Evolutionary conservation across 1,140 invertebrate species (phyloP).

Genomic region (Parasteatoda tepidariorum): DNA sequence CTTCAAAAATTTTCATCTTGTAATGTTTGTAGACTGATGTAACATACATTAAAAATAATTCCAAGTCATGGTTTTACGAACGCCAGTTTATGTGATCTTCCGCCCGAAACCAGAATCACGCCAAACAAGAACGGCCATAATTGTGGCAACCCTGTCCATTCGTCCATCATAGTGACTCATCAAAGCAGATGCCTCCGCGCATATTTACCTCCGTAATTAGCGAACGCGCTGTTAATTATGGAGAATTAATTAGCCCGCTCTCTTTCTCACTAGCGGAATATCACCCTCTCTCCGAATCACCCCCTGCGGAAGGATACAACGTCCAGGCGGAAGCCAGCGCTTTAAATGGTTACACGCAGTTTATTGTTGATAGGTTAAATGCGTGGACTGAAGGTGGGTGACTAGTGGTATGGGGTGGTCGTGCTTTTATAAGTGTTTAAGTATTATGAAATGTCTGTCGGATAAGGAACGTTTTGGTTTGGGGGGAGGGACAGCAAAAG

Average conservation of each 20-base stretch:
- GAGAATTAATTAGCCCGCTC: slow-evolving; percentile 61
- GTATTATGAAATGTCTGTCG: slow-evolving; percentile 49
- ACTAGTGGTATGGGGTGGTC: background rate
- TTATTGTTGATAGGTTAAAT: slow-evolving; percentile 61
- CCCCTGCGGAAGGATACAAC: slow-evolving; percentile 55
- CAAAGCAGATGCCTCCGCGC: slow-evolving; percentile 57
- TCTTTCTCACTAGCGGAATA: slow-evolving; percentile 44
- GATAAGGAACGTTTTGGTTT: no score
- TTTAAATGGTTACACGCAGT: slow-evolving; percentile 57
- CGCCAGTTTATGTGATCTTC: no score
- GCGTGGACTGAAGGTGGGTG: slow-evolving; percentile 7
- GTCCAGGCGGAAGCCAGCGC: slow-evolving; percentile 52
- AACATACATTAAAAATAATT: no score
- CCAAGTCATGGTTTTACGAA: no score
- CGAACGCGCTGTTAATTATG: slow-evolving; percentile 59
- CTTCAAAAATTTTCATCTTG: no score
- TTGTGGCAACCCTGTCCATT: slow-evolving; percentile 29
- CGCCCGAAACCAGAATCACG: background rate
- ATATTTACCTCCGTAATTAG: slow-evolving; percentile 62
- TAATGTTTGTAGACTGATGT: no score
- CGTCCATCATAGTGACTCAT: slow-evolving; percentile 59
- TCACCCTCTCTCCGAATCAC: slow-evolving; percentile 7
- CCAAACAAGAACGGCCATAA: slow-evolving; percentile 22
- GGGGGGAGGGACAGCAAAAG: slow-evolving; percentile 19
- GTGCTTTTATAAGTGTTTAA: slow-evolving; percentile 55